phyloP scores from a whole-genome alignment of 2,888 invertebrate genomes.

The Theretra japonica region DNA sequence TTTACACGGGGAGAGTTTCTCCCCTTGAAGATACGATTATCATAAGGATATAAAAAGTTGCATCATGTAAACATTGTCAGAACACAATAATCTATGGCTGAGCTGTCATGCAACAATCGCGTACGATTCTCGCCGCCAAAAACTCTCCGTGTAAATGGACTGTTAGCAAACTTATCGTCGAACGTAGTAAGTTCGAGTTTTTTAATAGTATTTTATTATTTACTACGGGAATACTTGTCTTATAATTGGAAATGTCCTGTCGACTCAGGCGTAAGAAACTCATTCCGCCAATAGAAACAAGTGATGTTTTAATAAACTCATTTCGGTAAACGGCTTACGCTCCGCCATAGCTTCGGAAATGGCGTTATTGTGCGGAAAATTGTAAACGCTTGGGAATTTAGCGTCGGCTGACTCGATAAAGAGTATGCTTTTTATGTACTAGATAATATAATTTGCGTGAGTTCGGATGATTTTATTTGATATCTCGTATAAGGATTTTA shows the following conservation, averaged over 20 bases:
- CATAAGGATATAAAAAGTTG: too few relatives aligned
- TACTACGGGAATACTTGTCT: too few relatives aligned
- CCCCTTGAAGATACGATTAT: too few relatives aligned
- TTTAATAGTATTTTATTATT: too few relatives aligned
- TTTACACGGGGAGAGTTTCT: too few relatives aligned
- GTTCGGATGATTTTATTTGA: not conserved
- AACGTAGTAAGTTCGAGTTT: too few relatives aligned
- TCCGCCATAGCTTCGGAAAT: conserved; percentile 16
- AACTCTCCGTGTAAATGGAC: too few relatives aligned
- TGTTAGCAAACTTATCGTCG: too few relatives aligned
- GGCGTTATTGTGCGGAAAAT: conserved; percentile 29
- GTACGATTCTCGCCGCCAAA: too few relatives aligned
- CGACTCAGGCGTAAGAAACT: not conserved
- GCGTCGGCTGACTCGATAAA: conserved; percentile 13
- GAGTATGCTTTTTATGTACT: conserved; percentile 3
- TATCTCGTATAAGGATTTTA: not conserved
- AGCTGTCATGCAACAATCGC: too few relatives aligned
- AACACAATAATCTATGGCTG: too few relatives aligned
- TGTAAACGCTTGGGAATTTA: conserved; percentile 19
- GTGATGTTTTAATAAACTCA: conserved; percentile 23
- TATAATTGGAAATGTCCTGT: not conserved
- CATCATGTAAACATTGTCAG: too few relatives aligned
- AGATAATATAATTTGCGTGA: not conserved
- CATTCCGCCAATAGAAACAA: conserved; percentile 1
- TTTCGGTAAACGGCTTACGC: conserved; percentile 27